phyloP scores from a whole-genome alignment of 2,888 invertebrate species.

The Clivina fossor region DNA sequence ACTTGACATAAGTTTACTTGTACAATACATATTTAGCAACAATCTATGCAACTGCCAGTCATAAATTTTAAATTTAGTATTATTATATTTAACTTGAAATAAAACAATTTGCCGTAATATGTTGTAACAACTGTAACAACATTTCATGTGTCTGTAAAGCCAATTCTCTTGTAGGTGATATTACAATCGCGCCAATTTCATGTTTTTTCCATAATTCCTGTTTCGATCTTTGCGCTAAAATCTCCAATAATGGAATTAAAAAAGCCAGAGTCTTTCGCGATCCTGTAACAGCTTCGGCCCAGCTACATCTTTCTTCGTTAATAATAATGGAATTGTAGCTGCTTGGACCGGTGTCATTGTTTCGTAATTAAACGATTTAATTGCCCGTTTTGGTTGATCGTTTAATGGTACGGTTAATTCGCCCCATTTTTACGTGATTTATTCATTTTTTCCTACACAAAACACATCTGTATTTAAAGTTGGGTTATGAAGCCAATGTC shows the following conservation, averaged over 20 bases:
- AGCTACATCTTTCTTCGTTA: slow-evolving; percentile 93
- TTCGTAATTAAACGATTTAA: slow-evolving; percentile 57
- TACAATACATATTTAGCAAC: no score
- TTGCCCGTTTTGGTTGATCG: slow-evolving; percentile 52
- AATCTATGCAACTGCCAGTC: no score
- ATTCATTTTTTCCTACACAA: slow-evolving; percentile 45
- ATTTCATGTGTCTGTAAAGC: slow-evolving; percentile 85
- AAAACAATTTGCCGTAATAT: slow-evolving; percentile 55
- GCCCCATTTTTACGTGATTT: slow-evolving; percentile 58
- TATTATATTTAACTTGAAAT: no score
- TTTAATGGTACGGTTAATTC: slow-evolving; percentile 54
- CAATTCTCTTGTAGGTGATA: slow-evolving; percentile 95
- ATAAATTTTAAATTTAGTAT: no score
- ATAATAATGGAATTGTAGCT: slow-evolving; percentile 83
- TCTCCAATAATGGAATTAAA: slow-evolving; percentile 87
- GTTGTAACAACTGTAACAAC: slow-evolving; percentile 54
- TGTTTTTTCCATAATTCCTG: slow-evolving; percentile 67
- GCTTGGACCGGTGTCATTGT: slow-evolving; percentile 71
- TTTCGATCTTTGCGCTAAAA: slow-evolving; percentile 66
- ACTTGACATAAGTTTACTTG: no score
- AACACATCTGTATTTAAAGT: no score
- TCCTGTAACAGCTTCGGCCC: slow-evolving; percentile 98
- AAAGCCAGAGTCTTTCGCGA: slow-evolving; percentile 98
- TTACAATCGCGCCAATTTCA: slow-evolving; percentile 84
- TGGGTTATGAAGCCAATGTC: no score